These are phyloP conservation scores for Aegotheles bennettii DNA, from an alignment of 2,113 vertebrate species.

Conservation along the genomic window DNA sequence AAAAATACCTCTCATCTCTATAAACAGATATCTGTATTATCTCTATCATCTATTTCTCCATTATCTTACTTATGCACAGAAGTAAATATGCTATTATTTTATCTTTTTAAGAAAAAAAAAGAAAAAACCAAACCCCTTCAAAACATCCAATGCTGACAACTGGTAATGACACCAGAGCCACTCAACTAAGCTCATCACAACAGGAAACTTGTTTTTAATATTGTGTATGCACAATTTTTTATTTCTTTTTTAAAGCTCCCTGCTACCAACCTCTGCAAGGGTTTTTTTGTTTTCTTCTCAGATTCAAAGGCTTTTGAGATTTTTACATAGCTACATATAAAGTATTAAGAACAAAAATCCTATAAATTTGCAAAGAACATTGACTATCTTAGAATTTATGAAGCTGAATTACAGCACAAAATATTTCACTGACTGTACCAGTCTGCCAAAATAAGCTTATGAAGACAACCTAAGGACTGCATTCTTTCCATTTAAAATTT, in stretches of 20 bases:
- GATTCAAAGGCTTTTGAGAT: not conserved
- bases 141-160: not conserved
- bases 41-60: slow-evolving; percentile 37
- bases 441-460: not conserved
- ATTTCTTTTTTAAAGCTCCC: not conserved
- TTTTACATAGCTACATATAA: not conserved
- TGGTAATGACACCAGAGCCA: not conserved
- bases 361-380: not conserved
- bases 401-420: not conserved
- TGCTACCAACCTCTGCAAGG: not conserved
- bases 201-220: not conserved
- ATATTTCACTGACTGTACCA: not conserved
- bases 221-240: not conserved
- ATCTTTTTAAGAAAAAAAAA: not conserved
- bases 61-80: slow-evolving; percentile 37
- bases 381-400: not conserved
- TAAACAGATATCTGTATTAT: slow-evolving; percentile 6
- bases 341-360: not conserved
- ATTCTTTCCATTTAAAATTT: not conserved
- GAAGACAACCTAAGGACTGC: not conserved
- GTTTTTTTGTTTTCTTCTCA: not conserved
- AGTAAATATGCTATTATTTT: not conserved
- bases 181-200: not conserved
- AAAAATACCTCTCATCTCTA: slow-evolving; percentile 64
- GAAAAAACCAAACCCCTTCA: not conserved